These are phyloP conservation scores for Hipposideros larvatus DNA, from an alignment of 2,797 vertebrate genomes.

Conservation along the genomic window DNA sequence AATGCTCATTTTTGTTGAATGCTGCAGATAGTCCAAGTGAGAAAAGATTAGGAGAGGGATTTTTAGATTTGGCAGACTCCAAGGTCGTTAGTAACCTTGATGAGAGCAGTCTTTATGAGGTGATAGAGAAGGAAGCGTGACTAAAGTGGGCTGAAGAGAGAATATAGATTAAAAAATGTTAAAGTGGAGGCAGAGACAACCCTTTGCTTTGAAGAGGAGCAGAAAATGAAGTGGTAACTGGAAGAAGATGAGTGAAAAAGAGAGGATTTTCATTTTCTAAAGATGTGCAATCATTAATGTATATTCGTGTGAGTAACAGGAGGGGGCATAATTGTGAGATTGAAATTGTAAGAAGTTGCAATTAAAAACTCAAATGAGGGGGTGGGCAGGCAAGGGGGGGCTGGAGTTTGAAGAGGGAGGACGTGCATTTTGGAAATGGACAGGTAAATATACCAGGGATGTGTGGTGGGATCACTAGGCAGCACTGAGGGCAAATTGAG, in stretches of 20 bases:
- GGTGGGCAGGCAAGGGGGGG: accelerated
- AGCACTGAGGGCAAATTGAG: background rate
- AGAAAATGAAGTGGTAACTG: background rate
- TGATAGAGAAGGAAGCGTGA: background rate
- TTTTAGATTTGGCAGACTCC: background rate
- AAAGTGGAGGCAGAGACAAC: background rate
- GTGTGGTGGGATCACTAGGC: too few relatives aligned
- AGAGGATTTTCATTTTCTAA: background rate
- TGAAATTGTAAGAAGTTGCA: background rate
- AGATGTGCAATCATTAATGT: background rate
- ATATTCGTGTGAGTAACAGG: background rate
- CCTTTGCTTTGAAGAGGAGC: background rate
- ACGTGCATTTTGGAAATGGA: background rate
- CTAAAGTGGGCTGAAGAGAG: background rate
- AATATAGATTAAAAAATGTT: background rate
- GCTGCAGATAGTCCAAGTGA: background rate
- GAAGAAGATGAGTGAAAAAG: background rate
- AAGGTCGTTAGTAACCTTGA: background rate
- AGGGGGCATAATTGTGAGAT: background rate
- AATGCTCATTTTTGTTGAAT: background rate
- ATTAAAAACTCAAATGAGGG: background rate
- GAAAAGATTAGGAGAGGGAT: background rate
- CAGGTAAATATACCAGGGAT: background rate
- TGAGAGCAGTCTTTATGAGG: background rate
- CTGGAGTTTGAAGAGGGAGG: background rate